Evolutionary conservation across 64 coral and sea anemone genomes (phyloP), one percentile per base, ranked within the genome.

Genomic region (Montipora cactus): DNA sequence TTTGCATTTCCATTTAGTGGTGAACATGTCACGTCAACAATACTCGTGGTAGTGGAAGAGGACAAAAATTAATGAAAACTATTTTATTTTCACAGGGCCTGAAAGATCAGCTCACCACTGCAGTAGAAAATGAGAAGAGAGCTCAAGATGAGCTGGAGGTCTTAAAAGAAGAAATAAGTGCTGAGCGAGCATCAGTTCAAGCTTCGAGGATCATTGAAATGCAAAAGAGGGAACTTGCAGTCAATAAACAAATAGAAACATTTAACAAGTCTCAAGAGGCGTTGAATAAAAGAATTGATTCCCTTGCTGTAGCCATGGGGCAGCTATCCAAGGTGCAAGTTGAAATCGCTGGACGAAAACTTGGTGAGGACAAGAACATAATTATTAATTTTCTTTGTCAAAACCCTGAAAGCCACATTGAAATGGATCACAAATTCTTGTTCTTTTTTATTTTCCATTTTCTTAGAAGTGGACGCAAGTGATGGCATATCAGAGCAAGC

Each of bases 141-240:
- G 61, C 87, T 13, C 87, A 74, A 62, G 93, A 98, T 49, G 96
- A 98, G 68, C 44, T 98, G 44, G 77, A 84, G 48, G 90, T 59
- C 15, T 52, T 95, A 9, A 91, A 79, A 61, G 96, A 98, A 89
- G 96, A 98, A 52, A 89, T 98, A n/a, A 95, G 59, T 79, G 93
- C 96, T 6, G 96, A 98, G 76, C 81, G 61, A 58, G 93, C 89
- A 13, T 95, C 93, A 47, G 89, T 83, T 74, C 93, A 98, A 69
- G 93, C 96, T 47, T 70, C 78, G 8, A 97, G 96, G 61, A 11
- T 92, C 5, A 77, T 98, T 23, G 93, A 98, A 51, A 98, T 66
- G 58, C 68, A 95, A 20, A 93, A 95, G 20, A 94, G 89, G 47
- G 96, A 98, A 23, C 18, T 28, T 0, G 81, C 44, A 58, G 67